Evolutionary conservation across 2,888 invertebrate genomes (phyloP).

Genomic region (Cheilosia grossa): DNA sequence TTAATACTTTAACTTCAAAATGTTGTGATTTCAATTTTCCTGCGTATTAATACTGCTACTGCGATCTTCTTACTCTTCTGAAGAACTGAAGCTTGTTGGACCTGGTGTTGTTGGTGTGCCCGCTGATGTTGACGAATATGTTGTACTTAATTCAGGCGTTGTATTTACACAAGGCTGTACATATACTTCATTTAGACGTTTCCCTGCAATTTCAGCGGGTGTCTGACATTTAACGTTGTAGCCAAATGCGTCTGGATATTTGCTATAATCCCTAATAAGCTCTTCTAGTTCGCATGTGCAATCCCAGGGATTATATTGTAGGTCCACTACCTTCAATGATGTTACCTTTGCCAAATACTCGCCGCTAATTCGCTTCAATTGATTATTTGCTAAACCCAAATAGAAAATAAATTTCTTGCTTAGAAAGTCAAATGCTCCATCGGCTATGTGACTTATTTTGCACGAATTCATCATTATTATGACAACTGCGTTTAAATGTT

Average conservation of each 20-base stretch:
- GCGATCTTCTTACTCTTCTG: background rate
- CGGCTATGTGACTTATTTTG: slow-evolving; percentile 46
- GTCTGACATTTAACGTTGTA: slow-evolving; percentile 55
- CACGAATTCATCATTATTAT: slow-evolving; percentile 75
- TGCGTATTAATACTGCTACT: background rate
- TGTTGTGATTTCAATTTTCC: no score
- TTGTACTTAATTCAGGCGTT: background rate
- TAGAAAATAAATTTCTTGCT: slow-evolving; percentile 42
- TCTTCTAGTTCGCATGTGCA: slow-evolving; percentile 73
- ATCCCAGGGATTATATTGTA: slow-evolving; percentile 75
- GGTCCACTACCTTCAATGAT: slow-evolving; percentile 8
- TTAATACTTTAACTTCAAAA: no score
- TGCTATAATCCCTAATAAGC: slow-evolving; percentile 38
- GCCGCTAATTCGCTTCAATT: slow-evolving; percentile 58
- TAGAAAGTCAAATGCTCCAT: slow-evolving; percentile 44
- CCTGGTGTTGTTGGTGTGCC: background rate
- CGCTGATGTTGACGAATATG: background rate
- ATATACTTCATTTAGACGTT: background rate
- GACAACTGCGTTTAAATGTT: slow-evolving; percentile 69
- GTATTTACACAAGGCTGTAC: slow-evolving; percentile 11
- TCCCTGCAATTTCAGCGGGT: slow-evolving; percentile 50
- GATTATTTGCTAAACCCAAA: slow-evolving; percentile 76
- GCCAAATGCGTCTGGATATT: slow-evolving; percentile 6
- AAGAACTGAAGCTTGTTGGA: background rate
- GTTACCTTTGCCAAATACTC: slow-evolving; percentile 59